Base-by-base conservation (phyloP, 2,113 vertebrate genomes). In the Cnemophilus loriae region DNA sequence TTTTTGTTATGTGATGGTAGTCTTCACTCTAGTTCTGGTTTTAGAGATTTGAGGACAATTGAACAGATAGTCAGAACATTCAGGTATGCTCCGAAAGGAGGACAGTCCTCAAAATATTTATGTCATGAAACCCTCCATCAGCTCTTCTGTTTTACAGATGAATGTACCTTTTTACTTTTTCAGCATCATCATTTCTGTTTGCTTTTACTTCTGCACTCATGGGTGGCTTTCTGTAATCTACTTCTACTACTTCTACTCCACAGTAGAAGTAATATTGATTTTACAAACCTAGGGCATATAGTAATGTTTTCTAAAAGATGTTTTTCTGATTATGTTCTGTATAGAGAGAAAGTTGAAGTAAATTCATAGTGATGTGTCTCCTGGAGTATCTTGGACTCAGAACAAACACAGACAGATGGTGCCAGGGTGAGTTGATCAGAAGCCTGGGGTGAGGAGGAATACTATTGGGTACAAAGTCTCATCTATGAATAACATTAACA, bases 381-480 rank as follows among this genome's bases (percentile, higher is more conserved):
- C 69, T 90, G 83, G 73, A 93, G 84, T 90, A 95, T 95, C 89
- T 94, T 96, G 94, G 96, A 91, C 86, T 78, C 44, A 78, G 84
- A 92, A 71, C 91, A 97, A 95, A 93, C 73, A 93, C 52, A 91
- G 89, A 94, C 96, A 97, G 95, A 96, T 97, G 96, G 96, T 93
- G 80, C 46, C 84, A 76, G 95, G 85, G 94, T 82, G 94, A 95
- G 91, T 7, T 1, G 87, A 85, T 94, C 87, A 85, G 93, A 87
- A 91, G 78, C 95, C 94, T 96, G 77, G 84, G 74, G 93, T 96
- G 87, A 95, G 84, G 67, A 96, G 92, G 91, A 89, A 81, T 94
- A 91, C 81, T 82, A 87, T 77, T 76, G 74, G 37, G 87, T 97
- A 95, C 94, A 93, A 96, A 91, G 93, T 96, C 87, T 93, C 87